These are phyloP conservation scores for Amphiprion clarkii DNA, from an alignment of 2,797 vertebrate species.

Conservation along the genomic window DNA sequence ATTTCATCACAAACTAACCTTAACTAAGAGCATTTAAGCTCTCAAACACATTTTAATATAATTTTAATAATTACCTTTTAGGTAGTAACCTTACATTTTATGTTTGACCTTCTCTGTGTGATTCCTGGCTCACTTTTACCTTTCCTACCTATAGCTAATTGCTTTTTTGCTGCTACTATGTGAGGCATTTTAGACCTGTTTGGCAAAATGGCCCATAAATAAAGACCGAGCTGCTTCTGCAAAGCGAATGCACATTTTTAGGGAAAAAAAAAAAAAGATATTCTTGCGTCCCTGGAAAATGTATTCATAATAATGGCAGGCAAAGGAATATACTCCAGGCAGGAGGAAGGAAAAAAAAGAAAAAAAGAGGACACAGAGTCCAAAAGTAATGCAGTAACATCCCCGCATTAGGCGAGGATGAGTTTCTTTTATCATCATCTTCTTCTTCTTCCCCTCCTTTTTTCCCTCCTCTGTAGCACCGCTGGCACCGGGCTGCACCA, in stretches of 20 bases:
- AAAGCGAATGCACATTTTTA: slow-evolving; percentile 4
- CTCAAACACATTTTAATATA: background rate
- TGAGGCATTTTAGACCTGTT: slow-evolving; percentile 25
- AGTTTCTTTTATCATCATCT: slow-evolving; percentile 68
- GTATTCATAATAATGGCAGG: slow-evolving; percentile 48
- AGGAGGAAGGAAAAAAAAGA: background rate
- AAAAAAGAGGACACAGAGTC: slow-evolving; percentile 13
- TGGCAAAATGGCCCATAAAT: slow-evolving; percentile 24
- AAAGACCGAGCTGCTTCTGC: slow-evolving; percentile 19
- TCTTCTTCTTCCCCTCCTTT: slow-evolving; percentile 42
- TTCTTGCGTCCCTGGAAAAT: slow-evolving; percentile 48
- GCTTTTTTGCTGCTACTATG: background rate
- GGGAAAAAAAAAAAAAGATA: slow-evolving; percentile 2
- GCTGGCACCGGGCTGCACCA: slow-evolving; percentile 83
- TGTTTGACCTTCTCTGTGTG: background rate
- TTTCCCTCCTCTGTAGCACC: slow-evolving; percentile 75
- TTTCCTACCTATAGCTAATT: slow-evolving; percentile 17
- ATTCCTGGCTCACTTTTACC: background rate
- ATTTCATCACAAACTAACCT: background rate
- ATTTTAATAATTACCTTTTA: slow-evolving; percentile 4
- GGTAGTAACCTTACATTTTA: background rate
- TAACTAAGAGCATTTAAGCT: background rate
- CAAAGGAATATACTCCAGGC: slow-evolving; percentile 21
- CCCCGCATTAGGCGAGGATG: slow-evolving; percentile 53
- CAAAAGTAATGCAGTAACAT: slow-evolving; percentile 49